Conservation (phyloP, 2,113 vertebrate genomes). For the Tachysurus vachellii region DNA sequence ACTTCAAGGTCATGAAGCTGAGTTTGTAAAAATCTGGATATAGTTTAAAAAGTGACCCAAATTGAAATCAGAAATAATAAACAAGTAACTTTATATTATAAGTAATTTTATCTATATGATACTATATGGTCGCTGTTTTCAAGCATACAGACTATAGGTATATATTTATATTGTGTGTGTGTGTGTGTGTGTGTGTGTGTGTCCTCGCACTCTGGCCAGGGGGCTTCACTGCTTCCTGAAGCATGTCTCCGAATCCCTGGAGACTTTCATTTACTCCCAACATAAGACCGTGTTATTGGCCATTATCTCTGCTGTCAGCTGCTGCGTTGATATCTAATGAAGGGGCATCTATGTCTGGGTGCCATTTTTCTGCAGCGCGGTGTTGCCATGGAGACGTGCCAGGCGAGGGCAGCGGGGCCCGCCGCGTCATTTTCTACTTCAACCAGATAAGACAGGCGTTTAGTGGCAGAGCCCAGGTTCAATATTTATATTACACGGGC, state of each 20-base stretch:
- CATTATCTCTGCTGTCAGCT: slow-evolving; percentile 96
- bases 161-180: neutral
- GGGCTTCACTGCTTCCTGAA: slow-evolving; percentile 64
- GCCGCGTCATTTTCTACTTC: slow-evolving; percentile 59
- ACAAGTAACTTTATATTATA: neutral
- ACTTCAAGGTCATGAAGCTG: neutral
- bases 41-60: neutral
- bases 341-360: slow-evolving; percentile 86
- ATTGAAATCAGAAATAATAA: neutral
- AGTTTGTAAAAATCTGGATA: neutral
- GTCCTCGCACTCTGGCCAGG: neutral
- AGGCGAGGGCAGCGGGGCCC: slow-evolving; percentile 42
- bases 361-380: slow-evolving; percentile 90
- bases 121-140: neutral
- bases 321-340: slow-evolving; percentile 95
- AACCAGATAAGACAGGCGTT: slow-evolving; percentile 62
- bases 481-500: slow-evolving; percentile 55
- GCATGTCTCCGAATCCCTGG: slow-evolving; percentile 85
- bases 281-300: slow-evolving; percentile 95
- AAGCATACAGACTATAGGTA: neutral
- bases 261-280: slow-evolving; percentile 92
- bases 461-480: slow-evolving; percentile 53
- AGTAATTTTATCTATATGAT: neutral
- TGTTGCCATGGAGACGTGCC: slow-evolving; percentile 83
- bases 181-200: slow-evolving; percentile 6